Base-by-base conservation (phyloP, 2,113 vertebrate species). In the Brachionichthys hirsutus region DNA sequence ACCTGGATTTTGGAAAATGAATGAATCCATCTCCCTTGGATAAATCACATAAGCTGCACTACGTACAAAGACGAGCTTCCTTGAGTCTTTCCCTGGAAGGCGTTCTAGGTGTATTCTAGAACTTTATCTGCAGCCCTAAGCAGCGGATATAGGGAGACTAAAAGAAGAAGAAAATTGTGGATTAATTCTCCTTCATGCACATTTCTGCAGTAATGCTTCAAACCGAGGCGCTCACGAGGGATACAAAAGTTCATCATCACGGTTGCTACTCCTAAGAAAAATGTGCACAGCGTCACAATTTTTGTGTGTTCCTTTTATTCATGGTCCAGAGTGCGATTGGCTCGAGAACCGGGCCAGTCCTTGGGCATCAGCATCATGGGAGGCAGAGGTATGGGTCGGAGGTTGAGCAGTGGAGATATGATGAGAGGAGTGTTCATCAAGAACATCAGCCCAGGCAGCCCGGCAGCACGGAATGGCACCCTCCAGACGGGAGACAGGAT, bases 361-460 rank as follows among this genome's bases (percentile, higher is more conserved):
- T 78, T 99, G 76, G 97, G 97, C 47, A 95, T 99, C 88, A 96
- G 96, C 86, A 98, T 99, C 81, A 93, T 95, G 87, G 97, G 97
- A 80, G 97, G 97, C 62, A 91, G 93, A 85, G 95, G 96, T 15
- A 98, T 99, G 95, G 97, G 97, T 46, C 94, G 92, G 68, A 94
- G 97, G 13, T 85, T 99, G 52, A 94, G 92, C 89, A 95, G 90
- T 5, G 97, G 97, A 54, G 94, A 97, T 90, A 92, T 98, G 77
- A 97, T 95, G 94, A 93, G 97, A 77, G 97, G 97, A 49, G 95
- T 99, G 88, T 98, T 98, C 84, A 93, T 99, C 85, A 99, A 98
- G 62, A 93, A 98, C 51, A 94, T 99, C 73, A 88, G 94, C 40
- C 94, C 94, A 71, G 93, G 95, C 83, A 96, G 96, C 87, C 95